phyloP scores from a whole-genome alignment of 30 jellyfish, hydroid and myxozoan species.

The Pseudorhiza aurosa region DNA sequence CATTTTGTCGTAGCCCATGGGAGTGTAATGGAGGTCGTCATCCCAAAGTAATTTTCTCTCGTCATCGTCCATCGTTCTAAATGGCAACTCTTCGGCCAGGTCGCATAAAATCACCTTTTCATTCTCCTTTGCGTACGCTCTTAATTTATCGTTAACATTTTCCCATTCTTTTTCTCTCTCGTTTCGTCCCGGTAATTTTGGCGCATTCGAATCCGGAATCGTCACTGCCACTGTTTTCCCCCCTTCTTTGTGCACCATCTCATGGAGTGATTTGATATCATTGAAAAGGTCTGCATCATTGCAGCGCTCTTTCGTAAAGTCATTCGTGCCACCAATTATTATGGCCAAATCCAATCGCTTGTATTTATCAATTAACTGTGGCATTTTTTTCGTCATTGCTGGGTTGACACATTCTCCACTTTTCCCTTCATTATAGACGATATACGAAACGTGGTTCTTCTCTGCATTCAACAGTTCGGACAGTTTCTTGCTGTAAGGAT shows the following conservation, averaged over 20 bases:
- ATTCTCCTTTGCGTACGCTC: conserved; percentile 44
- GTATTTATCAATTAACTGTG: conserved; percentile 51
- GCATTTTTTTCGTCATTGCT: conserved; percentile 80
- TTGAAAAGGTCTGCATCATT: conserved; percentile 15
- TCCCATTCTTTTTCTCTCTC: conserved; percentile 48
- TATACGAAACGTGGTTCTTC: conserved; percentile 18
- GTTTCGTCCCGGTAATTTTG: conserved; percentile 37
- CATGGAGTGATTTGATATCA: conserved; percentile 43
- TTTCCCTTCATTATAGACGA: conserved; percentile 79
- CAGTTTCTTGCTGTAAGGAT: conserved; percentile 62
- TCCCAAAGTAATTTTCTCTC: conserved; percentile 81
- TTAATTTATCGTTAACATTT: conserved; percentile 35
- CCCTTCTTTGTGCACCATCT: conserved; percentile 57
- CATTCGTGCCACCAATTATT: conserved; percentile 97
- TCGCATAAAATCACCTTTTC: conserved; percentile 82
- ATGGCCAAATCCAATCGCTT: conserved; percentile 69
- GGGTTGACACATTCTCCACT: conserved; percentile 81
- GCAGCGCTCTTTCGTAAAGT: conserved; percentile 34
- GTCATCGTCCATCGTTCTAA: conserved; percentile 59
- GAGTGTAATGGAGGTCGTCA: conserved; percentile 80
- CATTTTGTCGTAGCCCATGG: conserved; percentile 88
- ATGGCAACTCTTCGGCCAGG: conserved; percentile 79
- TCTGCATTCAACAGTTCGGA: conserved; percentile 58
- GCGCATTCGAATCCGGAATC: conserved; percentile 68
- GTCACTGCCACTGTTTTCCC: conserved; percentile 75